Evolutionary conservation across 2,888 invertebrate species (phyloP).

Genomic region (Stratiomys singularior): DNA sequence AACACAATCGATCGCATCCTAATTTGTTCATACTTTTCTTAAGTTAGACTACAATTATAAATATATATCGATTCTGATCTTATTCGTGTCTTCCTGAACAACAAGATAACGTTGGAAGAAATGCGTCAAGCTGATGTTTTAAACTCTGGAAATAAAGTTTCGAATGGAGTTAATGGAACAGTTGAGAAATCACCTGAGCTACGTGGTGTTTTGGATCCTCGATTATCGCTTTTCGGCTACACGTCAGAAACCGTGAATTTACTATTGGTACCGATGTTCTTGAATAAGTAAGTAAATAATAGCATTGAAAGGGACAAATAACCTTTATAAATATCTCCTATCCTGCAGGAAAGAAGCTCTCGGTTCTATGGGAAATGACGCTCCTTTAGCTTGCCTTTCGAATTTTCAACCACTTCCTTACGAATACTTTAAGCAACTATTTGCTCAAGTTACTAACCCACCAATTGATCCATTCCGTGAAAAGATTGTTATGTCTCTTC

Average conservation of each 20-base stretch:
- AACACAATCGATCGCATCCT: background rate
- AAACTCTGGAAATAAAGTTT: conserved; percentile 54
- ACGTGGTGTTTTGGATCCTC: conserved; percentile 77
- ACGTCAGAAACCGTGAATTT: conserved; percentile 95
- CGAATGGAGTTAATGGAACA: conserved; percentile 62
- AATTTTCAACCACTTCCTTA: conserved; percentile 94
- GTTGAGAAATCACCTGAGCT: conserved; percentile 60
- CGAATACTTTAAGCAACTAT: conserved; percentile 98
- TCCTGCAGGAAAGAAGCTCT: conserved; percentile 96
- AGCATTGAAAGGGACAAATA: too few relatives aligned
- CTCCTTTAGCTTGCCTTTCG: conserved; percentile 96
- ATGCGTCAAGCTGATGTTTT: conserved; percentile 72
- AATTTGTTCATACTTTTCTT: background rate
- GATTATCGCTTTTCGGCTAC: conserved; percentile 91
- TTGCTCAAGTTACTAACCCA: conserved; percentile 99
- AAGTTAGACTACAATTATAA: background rate
- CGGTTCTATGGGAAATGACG: conserved; percentile 99
- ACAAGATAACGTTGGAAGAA: conserved; percentile 84
- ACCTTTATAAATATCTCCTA: background rate
- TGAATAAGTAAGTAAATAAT: conserved; percentile 77
- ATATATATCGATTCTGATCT: background rate
- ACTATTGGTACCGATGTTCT: conserved; percentile 95
- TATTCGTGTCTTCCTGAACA: background rate
- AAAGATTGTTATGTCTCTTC: conserved; percentile 97
- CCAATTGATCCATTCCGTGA: conserved; percentile 99